Evolutionary conservation across 2,888 invertebrate genomes (phyloP).

Genomic region (Agrochola litura): DNA sequence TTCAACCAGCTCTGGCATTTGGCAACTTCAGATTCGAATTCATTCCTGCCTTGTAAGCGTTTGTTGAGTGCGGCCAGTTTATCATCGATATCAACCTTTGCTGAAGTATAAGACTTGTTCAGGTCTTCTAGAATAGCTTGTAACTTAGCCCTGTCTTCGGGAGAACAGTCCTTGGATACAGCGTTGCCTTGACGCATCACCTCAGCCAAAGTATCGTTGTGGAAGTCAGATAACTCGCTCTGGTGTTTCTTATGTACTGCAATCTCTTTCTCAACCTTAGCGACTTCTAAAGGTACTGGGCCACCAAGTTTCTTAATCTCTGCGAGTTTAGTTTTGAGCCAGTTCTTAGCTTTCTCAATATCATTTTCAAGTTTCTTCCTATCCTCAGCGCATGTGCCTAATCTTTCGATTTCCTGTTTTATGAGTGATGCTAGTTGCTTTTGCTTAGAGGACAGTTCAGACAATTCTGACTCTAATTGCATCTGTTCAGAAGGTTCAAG

Average conservation of each 20-base stretch:
- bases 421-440: conserved; percentile 93
- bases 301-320: conserved; percentile 94
- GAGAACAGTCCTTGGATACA: conserved; percentile 95
- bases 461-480: conserved; percentile 93
- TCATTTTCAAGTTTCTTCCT: conserved; percentile 94
- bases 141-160: conserved; percentile 92
- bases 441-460: conserved; percentile 94
- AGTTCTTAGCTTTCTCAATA: conserved; percentile 94
- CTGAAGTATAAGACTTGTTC: conserved; percentile 92
- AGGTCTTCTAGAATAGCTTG: conserved; percentile 93
- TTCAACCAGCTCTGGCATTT: conserved; percentile 97
- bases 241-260: conserved; percentile 94
- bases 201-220: conserved; percentile 93
- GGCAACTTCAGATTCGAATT: conserved; percentile 95
- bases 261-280: conserved; percentile 96
- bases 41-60: conserved; percentile 94
- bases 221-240: conserved; percentile 94
- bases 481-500: conserved; percentile 96
- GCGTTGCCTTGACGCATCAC: conserved; percentile 94
- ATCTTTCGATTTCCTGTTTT: conserved; percentile 93
- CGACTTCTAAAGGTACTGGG: conserved; percentile 94
- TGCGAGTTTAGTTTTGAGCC: conserved; percentile 94
- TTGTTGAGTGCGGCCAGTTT: conserved; percentile 93
- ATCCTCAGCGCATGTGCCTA: conserved; percentile 93
- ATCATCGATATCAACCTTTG: conserved; percentile 93